Percentiles rank a stretch among this genome's conserved stretches.
Conservation (phyloP, 2,888 invertebrate genomes). For the Dolomedes plantarius region DNA sequence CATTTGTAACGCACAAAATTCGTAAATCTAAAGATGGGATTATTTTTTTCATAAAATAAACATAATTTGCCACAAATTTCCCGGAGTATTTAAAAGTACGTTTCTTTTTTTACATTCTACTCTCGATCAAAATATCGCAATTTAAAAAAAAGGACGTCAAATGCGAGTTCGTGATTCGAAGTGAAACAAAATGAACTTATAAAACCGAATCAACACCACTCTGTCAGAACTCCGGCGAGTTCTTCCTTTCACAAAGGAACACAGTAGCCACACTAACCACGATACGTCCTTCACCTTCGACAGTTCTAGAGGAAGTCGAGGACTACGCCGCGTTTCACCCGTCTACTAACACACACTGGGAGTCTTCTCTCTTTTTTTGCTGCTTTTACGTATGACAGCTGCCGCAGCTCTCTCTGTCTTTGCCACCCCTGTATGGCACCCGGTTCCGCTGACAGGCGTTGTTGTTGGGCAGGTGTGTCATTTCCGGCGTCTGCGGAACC, state of each 20-base stretch:
- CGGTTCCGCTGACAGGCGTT: slow-evolving; percentile 56
- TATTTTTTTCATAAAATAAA: too few species aligned
- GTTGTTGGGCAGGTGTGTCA: slow-evolving; percentile 65
- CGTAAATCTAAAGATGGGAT: too few species aligned
- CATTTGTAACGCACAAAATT: too few species aligned
- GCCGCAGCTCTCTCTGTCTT: slow-evolving; percentile 17
- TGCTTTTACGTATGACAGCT: slow-evolving; percentile 28
- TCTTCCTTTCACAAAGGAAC: not conserved
- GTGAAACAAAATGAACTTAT: too few species aligned
- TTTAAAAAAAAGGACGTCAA: too few species aligned
- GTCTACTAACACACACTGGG: not conserved
- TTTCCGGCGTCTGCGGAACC: slow-evolving; percentile 60
- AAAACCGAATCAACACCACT: too few species aligned
- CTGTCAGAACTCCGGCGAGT: too few species aligned
- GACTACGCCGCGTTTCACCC: not conserved
- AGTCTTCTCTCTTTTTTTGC: slow-evolving; percentile 13
- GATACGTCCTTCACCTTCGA: slow-evolving; percentile 6
- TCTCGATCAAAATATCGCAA: too few species aligned
- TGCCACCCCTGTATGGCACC: slow-evolving; percentile 21
- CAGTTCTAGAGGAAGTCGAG: not conserved
- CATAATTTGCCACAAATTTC: too few species aligned
- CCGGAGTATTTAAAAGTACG: too few species aligned
- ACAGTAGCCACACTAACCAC: not conserved
- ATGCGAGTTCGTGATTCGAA: too few species aligned
- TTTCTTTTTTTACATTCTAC: too few species aligned